A percentile compares a stretch with the other conserved stretches of the same genome.
phyloP scores from a whole-genome alignment of 2,113 vertebrate genomes.

The Aegithalos caudatus region DNA sequence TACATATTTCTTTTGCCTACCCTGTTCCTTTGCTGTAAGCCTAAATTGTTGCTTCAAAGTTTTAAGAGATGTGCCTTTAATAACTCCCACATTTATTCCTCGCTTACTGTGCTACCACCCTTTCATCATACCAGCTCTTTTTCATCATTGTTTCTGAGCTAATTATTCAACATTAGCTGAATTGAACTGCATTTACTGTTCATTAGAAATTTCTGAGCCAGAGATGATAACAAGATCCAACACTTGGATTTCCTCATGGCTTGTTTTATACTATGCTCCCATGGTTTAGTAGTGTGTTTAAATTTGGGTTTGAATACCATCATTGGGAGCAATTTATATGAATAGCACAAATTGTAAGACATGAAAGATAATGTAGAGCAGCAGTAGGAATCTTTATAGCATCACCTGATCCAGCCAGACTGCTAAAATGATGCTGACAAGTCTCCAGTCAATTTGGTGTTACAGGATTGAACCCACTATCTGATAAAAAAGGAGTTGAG shows the following conservation, averaged over 20 bases:
- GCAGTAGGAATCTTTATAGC: constrained; percentile 8
- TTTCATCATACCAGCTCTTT: constrained; percentile 40
- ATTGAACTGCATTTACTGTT: constrained; percentile 40
- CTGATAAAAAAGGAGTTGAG: background rate
- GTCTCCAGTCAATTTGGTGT: background rate
- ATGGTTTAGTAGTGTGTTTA: constrained; percentile 40
- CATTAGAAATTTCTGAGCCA: constrained; percentile 36
- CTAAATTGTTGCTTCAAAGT: background rate
- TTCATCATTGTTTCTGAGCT: constrained; percentile 41
- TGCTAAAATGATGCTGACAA: background rate
- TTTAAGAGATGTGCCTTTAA: background rate
- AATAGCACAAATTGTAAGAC: constrained; percentile 37
- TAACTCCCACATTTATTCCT: background rate
- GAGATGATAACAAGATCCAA: background rate
- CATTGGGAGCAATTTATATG: constrained; percentile 6
- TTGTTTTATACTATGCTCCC: background rate
- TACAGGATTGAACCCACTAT: background rate
- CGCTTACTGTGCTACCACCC: background rate
- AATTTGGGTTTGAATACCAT: constrained; percentile 45
- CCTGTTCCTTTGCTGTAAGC: background rate
- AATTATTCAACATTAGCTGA: constrained; percentile 61
- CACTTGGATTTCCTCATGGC: background rate
- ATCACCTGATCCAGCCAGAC: background rate
- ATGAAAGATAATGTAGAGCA: background rate
- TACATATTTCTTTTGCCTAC: background rate